Evolutionary conservation across 64 coral and sea anemone genomes (phyloP), one percentile per base, ranked within the genome.

Genomic region (Astreopora myriophthalma): DNA sequence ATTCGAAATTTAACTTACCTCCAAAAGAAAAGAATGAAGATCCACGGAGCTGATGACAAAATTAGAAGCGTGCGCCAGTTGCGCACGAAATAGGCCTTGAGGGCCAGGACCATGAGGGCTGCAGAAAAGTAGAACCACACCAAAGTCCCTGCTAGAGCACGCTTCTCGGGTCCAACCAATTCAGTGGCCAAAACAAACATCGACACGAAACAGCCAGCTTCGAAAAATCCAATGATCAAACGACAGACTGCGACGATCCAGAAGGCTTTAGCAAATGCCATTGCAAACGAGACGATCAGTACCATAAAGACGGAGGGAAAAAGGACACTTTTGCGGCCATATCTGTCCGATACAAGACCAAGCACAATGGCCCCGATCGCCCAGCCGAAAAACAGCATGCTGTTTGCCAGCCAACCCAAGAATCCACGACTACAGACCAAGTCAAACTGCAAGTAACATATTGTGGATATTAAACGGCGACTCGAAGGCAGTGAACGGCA

Each of bases 361-460:
- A 99, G 76, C 5, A 95, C 25, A n/a, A 95, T 86, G 3, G 96
- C 90, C 14, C 91, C 93, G 17, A 93, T 55, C 16, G 96, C 91
- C 94, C 87, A 95, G 17, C 96, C 96, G 48, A 95, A 84, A 78
- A 82, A 99, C 26, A 99, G 12, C 31, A 99, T 96, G 8, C 94
- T 48, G 38, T 99, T 99, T 24, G 96, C 90, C 3, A 99, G 33
- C 94, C 94, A 99, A 13, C 51, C 96, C 30, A 84, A 40, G 80
- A 93, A 82, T 12, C 71, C 71, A 12, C 84, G 91, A 11, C 79
- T 84, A 48, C 96, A 99, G 22, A 99, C 87, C 60, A 99, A 79
- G 69, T 99, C 91, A 90, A 99, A 99, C 96, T 99, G 82, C 63
- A 40, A 78, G 42, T 74, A 60, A 74, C 5, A 35, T 19, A 2